Evolutionary conservation across 1,140 invertebrate species (phyloP).

Genomic region (Eufriesea mexicana): DNA sequence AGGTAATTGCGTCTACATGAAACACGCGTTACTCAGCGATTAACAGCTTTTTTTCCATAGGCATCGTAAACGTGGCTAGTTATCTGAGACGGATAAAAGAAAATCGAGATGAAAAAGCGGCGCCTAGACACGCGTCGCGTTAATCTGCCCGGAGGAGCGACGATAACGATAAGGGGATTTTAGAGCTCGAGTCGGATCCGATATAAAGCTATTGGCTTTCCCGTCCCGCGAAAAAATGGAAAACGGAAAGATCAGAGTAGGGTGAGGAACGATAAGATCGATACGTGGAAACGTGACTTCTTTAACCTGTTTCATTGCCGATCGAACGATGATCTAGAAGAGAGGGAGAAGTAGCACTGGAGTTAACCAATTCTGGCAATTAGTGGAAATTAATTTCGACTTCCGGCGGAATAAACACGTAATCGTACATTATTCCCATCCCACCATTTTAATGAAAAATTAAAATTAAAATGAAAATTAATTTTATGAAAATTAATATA

Average conservation of each 20-base stretch:
- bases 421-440: too few species aligned
- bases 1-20: neutral
- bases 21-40: neutral
- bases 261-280: neutral
- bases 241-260: neutral
- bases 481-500: too few species aligned
- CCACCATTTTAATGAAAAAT: too few species aligned
- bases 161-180: constrained; percentile 17
- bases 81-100: neutral
- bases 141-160: neutral
- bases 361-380: neutral
- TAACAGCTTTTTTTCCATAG: neutral
- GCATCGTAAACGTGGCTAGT: neutral
- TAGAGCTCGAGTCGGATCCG: neutral
- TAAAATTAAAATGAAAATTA: too few species aligned
- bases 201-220: neutral
- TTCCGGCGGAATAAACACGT: too few species aligned
- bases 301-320: neutral
- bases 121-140: neutral
- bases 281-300: neutral
- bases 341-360: neutral
- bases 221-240: neutral
- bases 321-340: neutral
- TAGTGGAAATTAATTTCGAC: too few species aligned
- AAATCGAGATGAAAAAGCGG: constrained; percentile 8